Evolutionary conservation across 2,888 invertebrate species (phyloP).

Genomic region (Lasioglossum malachurum): DNA sequence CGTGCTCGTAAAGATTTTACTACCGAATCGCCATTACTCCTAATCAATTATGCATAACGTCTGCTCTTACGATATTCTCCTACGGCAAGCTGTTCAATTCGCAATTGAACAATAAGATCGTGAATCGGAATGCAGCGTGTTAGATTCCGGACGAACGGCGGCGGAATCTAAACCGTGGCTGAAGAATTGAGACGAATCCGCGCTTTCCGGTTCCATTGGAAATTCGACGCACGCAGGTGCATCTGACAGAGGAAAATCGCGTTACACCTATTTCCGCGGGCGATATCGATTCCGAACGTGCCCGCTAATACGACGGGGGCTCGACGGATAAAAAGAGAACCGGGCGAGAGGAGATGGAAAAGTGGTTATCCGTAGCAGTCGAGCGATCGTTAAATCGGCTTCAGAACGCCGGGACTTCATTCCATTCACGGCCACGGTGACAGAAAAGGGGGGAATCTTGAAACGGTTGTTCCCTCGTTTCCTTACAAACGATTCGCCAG

Average conservation of each 20-base stretch:
- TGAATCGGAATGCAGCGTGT: not conserved
- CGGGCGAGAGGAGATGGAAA: slow-evolving; percentile 48
- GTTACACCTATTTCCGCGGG: slow-evolving; percentile 19
- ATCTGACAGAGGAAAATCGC: slow-evolving; percentile 12
- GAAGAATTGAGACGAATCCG: not conserved
- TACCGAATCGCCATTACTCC: too few species aligned
- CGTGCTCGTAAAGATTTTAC: too few species aligned
- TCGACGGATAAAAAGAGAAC: slow-evolving; percentile 41
- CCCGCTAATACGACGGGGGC: slow-evolving; percentile 16
- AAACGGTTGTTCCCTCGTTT: slow-evolving; percentile 66
- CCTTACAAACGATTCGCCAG: slow-evolving; percentile 67
- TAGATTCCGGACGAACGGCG: not conserved
- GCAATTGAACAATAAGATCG: not conserved
- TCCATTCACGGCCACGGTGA: slow-evolving; percentile 50
- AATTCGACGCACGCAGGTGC: not conserved
- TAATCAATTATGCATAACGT: too few species aligned
- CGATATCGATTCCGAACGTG: slow-evolving; percentile 26
- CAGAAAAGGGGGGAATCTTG: slow-evolving; percentile 45
- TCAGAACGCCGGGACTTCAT: slow-evolving; percentile 56
- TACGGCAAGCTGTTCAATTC: not conserved
- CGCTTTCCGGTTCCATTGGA: not conserved
- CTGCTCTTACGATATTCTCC: too few species aligned
- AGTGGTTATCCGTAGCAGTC: slow-evolving; percentile 58
- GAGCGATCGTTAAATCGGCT: slow-evolving; percentile 65
- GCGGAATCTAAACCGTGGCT: not conserved